Percentiles rank a stretch among this genome's conserved stretches.
phyloP scores from a whole-genome alignment of 2,113 vertebrate species.

The Phocoena sinus region DNA sequence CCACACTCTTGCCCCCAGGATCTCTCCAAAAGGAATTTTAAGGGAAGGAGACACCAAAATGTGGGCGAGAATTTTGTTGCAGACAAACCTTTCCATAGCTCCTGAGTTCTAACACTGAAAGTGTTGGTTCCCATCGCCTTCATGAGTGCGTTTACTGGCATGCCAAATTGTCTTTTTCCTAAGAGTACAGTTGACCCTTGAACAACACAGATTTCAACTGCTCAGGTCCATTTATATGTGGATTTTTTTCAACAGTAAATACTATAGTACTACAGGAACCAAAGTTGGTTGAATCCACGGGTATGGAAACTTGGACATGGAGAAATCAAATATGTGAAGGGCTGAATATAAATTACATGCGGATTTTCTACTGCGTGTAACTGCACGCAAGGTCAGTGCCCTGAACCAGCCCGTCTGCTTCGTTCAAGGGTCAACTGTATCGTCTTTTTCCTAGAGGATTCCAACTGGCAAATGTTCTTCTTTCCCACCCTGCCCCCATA shows the following conservation, averaged over 20 bases:
- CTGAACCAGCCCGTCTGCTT: background rate
- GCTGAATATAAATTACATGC: background rate
- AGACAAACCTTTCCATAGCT: background rate
- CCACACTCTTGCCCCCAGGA: background rate
- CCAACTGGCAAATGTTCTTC: background rate
- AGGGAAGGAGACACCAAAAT: background rate
- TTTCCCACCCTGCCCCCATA: background rate
- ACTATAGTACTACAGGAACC: background rate
- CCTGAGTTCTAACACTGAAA: background rate
- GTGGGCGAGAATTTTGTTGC: background rate
- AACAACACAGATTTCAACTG: background rate
- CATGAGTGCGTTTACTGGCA: background rate
- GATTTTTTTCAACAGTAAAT: background rate
- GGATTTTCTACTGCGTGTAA: background rate
- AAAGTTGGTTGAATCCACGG: background rate
- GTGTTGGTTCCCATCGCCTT: background rate
- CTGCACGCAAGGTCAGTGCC: background rate
- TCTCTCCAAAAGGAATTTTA: background rate
- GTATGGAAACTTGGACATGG: background rate
- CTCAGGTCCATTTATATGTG: background rate
- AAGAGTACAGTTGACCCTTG: background rate
- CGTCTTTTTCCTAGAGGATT: background rate
- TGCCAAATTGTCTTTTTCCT: background rate
- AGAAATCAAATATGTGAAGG: background rate
- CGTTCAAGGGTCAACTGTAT: background rate